These are phyloP conservation scores for Acrocera orbiculus DNA, from an alignment of 2,888 invertebrate genomes.

Conservation along the genomic window DNA sequence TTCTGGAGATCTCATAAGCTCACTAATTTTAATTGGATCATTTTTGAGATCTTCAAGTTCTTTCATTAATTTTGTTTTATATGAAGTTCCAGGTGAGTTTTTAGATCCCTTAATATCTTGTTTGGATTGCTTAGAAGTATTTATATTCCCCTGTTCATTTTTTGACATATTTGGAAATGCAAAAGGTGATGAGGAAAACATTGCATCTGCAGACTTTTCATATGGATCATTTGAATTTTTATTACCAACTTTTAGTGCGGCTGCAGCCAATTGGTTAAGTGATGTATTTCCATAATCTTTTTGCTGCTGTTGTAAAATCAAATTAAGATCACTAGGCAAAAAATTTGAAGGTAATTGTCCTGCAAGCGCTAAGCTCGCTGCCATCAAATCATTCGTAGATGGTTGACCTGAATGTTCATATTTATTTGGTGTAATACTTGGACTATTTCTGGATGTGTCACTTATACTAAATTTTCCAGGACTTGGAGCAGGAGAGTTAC, in stretches of 20 bases:
- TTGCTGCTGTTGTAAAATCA: constrained; percentile 23
- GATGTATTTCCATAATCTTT: constrained; percentile 29
- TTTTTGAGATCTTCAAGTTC: constrained; percentile 29
- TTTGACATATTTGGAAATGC: no score
- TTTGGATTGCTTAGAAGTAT: constrained; percentile 9
- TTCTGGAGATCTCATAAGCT: constrained; percentile 30
- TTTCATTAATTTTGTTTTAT: constrained; percentile 30
- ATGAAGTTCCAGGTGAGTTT: constrained; percentile 18
- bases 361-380: constrained; percentile 27
- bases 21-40: constrained; percentile 30
- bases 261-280: constrained; percentile 26
- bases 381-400: constrained; percentile 26
- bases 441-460: constrained; percentile 28
- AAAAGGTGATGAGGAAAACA: constrained; percentile 4
- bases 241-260: constrained; percentile 27
- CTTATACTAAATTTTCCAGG: constrained; percentile 29
- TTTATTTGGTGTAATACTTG: constrained; percentile 27
- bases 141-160: constrained; percentile 6
- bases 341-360: constrained; percentile 29
- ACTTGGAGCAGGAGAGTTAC: constrained; percentile 35
- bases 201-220: constrained; percentile 4
- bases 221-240: constrained; percentile 11
- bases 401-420: constrained; percentile 17
- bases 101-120: not conserved
- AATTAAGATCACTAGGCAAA: constrained; percentile 24